Evolutionary conservation across 2,113 vertebrate species (phyloP).

Genomic region (Bucco capensis): DNA sequence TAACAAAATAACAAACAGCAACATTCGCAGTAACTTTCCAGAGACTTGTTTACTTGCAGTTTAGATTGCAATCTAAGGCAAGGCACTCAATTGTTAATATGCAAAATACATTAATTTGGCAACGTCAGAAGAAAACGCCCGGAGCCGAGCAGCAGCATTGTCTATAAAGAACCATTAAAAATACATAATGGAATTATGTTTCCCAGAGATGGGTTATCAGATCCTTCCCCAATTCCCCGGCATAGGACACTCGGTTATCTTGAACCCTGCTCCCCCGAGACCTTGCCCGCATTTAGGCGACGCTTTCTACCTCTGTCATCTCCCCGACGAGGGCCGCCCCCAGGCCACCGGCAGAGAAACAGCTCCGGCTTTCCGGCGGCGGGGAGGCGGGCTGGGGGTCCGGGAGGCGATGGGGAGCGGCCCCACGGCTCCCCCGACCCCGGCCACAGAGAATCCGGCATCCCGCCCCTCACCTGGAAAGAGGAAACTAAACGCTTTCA

Average conservation of each 20-base stretch:
- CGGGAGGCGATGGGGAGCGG: neutral
- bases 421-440: neutral
- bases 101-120: conserved; percentile 50
- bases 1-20: conserved; percentile 70
- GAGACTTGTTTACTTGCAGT: conserved; percentile 53
- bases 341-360: neutral
- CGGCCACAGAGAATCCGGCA: neutral
- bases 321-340: neutral
- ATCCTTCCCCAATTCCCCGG: too few relatives aligned
- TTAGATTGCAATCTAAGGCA: conserved; percentile 62
- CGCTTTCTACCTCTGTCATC: too few relatives aligned
- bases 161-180: conserved; percentile 35
- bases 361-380: neutral
- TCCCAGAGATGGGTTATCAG: neutral
- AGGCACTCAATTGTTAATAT: conserved; percentile 51
- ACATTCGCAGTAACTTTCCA: conserved; percentile 68
- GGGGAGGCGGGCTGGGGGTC: neutral
- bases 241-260: neutral
- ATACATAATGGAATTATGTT: neutral
- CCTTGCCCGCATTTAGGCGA: too few relatives aligned
- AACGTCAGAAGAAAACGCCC: neutral
- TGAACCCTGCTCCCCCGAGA: neutral
- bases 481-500: neutral
- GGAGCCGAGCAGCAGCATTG: conserved; percentile 12
- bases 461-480: neutral